Evolutionary conservation across 2,888 invertebrate genomes (phyloP), one percentile per base, ranked within the genome.

Genomic region (Apamea epomidion): DNA sequence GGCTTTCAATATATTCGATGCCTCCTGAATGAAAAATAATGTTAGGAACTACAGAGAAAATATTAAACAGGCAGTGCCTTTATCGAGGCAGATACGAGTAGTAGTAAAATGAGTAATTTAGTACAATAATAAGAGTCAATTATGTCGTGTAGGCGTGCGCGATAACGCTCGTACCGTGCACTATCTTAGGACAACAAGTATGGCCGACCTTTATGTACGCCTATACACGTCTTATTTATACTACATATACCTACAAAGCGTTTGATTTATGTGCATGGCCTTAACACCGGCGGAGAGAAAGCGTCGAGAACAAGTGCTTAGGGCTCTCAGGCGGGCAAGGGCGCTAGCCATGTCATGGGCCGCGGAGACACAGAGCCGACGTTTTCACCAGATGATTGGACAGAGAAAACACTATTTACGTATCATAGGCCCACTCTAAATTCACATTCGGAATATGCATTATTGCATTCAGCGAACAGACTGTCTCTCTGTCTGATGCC

Each of bases 81-180:
- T 89, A 90, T 90, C 88, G 69, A 67, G 60, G 54, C 75, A 81
- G 84, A 85, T 85, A 88, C 67, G 68, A 71, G 73, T 84, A 74
- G 78, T 83, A 83, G 83, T 89, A 87, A 83, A 84, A 85, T 88
- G 85, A 86, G 85, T 88, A 88, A 88, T 90, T 87, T 88, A 87
- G 77, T 87, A 84, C 82, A 80, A 82, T 83, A 86, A 82, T 85
- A 85, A 85, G 88, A 83, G 86, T 90, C 82, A 81, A 86, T 87
- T 85, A 86, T 85, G 88, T 80, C 77, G 88, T 75, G 85, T 87
- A 85, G 89, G 89, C 83, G 87, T 81, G 58, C 64, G 75, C 83
- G 89, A 87, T 87, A 88, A 82, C 87, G 71, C 73, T 75, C 69
- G 86, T 29, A 48, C 76, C 51, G 67, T 29, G 67, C 85, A 80